Evolutionary conservation across 2,113 vertebrate species (phyloP), one percentile per base, ranked within the genome.

Genomic region (Halichoeres trimaculatus): DNA sequence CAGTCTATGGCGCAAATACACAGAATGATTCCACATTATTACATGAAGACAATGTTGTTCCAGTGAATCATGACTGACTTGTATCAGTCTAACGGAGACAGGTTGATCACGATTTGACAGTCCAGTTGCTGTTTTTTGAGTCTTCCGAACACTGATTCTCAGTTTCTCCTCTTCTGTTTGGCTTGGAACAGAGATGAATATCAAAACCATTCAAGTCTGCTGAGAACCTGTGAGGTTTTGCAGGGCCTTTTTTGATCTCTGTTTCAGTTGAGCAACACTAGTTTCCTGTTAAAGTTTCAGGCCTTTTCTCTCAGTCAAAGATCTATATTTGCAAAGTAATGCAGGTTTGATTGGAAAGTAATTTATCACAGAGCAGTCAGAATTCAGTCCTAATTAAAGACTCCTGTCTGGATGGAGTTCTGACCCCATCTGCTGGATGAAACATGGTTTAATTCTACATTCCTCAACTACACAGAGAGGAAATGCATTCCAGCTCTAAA

Each of bases 391-490:
- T n/a, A 47, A 59, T 69, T 17, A 24, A 24, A 26, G 47, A 38
- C 16, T 22, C 2, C 34, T 47, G 5, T 36, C 26, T 51, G n/a
- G 22, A 70, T 81, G 51, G 81, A 74, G 54, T 58, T 85, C 30
- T 77, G 24, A 1, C 83, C 1, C 85, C 87, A 83, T 75, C 89
- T 90, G 85, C 85, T 90, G 89, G 83, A 75, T 23, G 3, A 54
- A 81, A 54, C 1, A 20, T 5, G 9, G 40, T 34, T 56, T 68
- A 76, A 40, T 80, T 61, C 13, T 40, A 11, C 0, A 47, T 45
- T 43, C 9, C 50, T 0, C 20, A 2, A 20, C 4, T 14, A 0
- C 34, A 0, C 34, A 0, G 40, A 45, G 30, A 52, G 43, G 22
- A 7, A 10, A 14, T 59, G 17, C 36, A 48, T 66, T 47, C 50